Conservation (phyloP, 1,140 invertebrate species). For the Drosophila nigromelanica region DNA sequence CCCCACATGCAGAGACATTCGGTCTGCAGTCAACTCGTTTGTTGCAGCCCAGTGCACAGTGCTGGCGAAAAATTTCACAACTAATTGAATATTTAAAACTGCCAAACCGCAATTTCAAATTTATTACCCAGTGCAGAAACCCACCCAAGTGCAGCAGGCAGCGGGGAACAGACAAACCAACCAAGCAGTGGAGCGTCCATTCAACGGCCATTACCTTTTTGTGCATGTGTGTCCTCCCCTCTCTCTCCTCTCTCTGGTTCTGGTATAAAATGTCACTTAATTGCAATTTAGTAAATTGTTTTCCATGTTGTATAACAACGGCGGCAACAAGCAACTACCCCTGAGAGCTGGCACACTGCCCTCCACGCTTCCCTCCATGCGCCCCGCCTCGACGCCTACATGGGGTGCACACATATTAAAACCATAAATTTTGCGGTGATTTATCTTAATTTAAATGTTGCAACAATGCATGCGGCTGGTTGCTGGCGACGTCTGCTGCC, state of each 20-base stretch:
- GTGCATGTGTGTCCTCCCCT: background rate
- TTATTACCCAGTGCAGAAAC: conserved; percentile 67
- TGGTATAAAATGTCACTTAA: conserved; percentile 83
- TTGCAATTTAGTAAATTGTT: conserved; percentile 84
- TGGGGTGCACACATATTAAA: conserved; percentile 69
- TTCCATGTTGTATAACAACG: conserved; percentile 82
- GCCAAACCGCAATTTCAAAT: conserved; percentile 83
- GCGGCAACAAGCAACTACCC: conserved; percentile 65
- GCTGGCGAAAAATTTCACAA: conserved; percentile 75
- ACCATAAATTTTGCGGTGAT: conserved; percentile 84
- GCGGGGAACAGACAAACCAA: conserved; percentile 5
- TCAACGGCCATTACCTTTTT: conserved; percentile 52
- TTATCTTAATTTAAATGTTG: conserved; percentile 84
- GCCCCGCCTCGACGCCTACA: background rate
- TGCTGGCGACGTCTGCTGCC: conserved; percentile 50
- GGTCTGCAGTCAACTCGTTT: conserved; percentile 48
- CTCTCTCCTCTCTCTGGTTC: conserved; percentile 1
- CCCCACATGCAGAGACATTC: background rate
- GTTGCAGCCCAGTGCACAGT: conserved; percentile 24
- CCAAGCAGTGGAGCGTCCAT: conserved; percentile 44
- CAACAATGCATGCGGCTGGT: conserved; percentile 74
- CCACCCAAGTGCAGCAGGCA: conserved; percentile 13
- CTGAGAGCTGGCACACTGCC: conserved; percentile 5
- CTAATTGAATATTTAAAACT: conserved; percentile 83
- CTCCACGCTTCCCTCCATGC: conserved; percentile 1